A percentile compares a stretch with the other conserved stretches of the same genome.
Evolutionary conservation across 92 coral and sea anemone genomes (phyloP).

Genomic region (Zoanthus sansibaricus): DNA sequence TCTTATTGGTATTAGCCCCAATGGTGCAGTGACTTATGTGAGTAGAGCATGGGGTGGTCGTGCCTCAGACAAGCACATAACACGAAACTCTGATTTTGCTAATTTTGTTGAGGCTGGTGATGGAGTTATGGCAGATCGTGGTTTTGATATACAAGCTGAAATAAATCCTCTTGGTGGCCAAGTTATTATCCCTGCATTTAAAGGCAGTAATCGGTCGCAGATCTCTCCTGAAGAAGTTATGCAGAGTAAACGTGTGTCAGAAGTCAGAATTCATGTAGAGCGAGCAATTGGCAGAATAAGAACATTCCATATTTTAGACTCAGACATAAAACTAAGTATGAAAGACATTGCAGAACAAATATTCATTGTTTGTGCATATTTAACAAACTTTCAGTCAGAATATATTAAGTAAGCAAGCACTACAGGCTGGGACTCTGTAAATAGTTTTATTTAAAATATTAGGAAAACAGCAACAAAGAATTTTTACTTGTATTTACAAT

Average conservation of each 20-base stretch:
- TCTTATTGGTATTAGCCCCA: conserved; percentile 31
- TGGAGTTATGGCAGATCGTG: conserved; percentile 39
- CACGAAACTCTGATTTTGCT: conserved; percentile 9
- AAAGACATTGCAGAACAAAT: conserved; percentile 41
- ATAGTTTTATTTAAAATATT: no score
- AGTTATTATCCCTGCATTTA: conserved; percentile 22
- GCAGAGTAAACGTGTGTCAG: conserved; percentile 40
- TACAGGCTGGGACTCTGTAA: no score
- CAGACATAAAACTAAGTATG: conserved; percentile 36
- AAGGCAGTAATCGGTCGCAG: conserved; percentile 15
- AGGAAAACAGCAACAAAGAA: no score
- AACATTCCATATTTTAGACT: conserved; percentile 39
- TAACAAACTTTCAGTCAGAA: conserved; percentile 33
- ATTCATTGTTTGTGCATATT: conserved; percentile 32
- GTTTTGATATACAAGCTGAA: conserved; percentile 27
- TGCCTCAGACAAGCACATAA: conserved; percentile 45
- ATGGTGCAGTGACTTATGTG: conserved; percentile 25
- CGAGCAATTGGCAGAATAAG: conserved; percentile 27
- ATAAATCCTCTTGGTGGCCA: conserved; percentile 35
- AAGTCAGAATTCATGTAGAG: conserved; percentile 40
- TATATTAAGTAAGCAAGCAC: conserved; percentile 9
- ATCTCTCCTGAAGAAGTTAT: conserved; percentile 34
- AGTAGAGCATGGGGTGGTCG: conserved; percentile 44
- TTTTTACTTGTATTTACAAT: no score
- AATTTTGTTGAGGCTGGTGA: background rate